These are phyloP conservation scores for Phocoena phocoena DNA, from an alignment of 2,113 vertebrate species.

Conservation along the genomic window DNA sequence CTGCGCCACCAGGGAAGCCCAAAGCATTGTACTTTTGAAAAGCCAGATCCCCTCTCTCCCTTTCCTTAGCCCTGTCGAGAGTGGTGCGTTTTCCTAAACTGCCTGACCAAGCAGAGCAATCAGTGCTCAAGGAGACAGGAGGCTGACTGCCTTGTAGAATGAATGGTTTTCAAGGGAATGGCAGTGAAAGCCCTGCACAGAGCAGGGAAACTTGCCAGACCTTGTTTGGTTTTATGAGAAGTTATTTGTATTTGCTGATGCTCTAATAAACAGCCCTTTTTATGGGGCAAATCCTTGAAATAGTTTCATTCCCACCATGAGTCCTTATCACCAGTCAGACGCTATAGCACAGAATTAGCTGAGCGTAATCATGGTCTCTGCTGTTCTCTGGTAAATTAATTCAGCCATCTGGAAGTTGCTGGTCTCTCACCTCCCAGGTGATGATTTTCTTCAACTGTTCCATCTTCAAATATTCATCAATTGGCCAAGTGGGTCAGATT, in stretches of 20 bases:
- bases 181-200: background rate
- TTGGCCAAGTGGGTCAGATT: too few species aligned
- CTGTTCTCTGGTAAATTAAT: background rate
- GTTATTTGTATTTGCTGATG: constrained; percentile 12
- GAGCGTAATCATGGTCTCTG: fast-evolving
- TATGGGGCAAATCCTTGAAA: constrained; percentile 49
- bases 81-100: constrained; percentile 25
- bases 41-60: background rate
- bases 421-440: background rate
- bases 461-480: background rate
- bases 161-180: constrained; percentile 67
- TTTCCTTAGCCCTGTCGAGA: background rate
- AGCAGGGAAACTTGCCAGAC: constrained; percentile 42
- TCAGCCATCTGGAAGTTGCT: background rate
- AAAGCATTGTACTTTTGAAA: constrained; percentile 39
- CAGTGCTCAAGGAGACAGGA: constrained; percentile 55
- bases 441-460: background rate
- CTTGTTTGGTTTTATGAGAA: constrained; percentile 60
- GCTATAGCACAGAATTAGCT: background rate
- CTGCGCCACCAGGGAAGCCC: too few species aligned
- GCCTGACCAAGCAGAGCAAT: constrained; percentile 56
- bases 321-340: background rate
- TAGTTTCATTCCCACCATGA: background rate
- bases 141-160: constrained; percentile 1
- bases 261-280: constrained; percentile 52